A percentile compares a stretch with the other conserved stretches of the same genome.
These are phyloP conservation scores for Eupsilia transversa DNA, from an alignment of 2,888 invertebrate species.

Conservation along the genomic window DNA sequence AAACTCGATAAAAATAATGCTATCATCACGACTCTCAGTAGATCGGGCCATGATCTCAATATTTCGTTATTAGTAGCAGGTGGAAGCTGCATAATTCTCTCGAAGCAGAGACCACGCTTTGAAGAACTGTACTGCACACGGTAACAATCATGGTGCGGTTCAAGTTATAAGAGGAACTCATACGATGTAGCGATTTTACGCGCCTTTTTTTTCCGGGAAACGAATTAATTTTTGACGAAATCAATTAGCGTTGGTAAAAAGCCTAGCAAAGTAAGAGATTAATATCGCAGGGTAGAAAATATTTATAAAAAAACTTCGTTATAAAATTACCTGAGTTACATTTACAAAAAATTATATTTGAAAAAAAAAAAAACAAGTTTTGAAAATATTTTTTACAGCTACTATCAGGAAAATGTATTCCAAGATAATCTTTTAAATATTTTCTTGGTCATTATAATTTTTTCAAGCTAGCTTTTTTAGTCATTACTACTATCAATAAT, in stretches of 20 bases:
- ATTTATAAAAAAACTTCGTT: no score
- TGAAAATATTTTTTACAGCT: no score
- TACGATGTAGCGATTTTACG: not conserved
- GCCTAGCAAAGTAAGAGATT: not conserved
- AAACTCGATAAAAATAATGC: slow-evolving; percentile 3
- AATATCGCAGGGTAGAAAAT: no score
- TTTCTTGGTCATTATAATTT: not conserved
- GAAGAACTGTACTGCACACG: slow-evolving; percentile 60
- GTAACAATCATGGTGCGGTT: slow-evolving; percentile 50
- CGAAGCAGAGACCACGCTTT: slow-evolving; percentile 26
- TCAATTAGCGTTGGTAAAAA: not conserved
- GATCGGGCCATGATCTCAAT: slow-evolving; percentile 25
- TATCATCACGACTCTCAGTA: slow-evolving; percentile 6
- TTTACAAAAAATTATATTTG: no score
- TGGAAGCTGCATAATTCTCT: slow-evolving; percentile 43
- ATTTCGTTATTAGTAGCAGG: slow-evolving; percentile 55
- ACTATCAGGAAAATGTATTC: no score
- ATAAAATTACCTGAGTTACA: no score
- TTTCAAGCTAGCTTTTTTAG: accelerated
- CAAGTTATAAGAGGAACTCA: not conserved
- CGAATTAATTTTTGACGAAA: not conserved
- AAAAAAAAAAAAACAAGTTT: no score
- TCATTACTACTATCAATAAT: accelerated
- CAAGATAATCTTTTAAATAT: not conserved
- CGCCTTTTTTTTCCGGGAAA: not conserved